Evolutionary conservation across 2,113 vertebrate genomes (phyloP), one percentile per base, ranked within the genome.

Genomic region (Tauraco erythrolophus): DNA sequence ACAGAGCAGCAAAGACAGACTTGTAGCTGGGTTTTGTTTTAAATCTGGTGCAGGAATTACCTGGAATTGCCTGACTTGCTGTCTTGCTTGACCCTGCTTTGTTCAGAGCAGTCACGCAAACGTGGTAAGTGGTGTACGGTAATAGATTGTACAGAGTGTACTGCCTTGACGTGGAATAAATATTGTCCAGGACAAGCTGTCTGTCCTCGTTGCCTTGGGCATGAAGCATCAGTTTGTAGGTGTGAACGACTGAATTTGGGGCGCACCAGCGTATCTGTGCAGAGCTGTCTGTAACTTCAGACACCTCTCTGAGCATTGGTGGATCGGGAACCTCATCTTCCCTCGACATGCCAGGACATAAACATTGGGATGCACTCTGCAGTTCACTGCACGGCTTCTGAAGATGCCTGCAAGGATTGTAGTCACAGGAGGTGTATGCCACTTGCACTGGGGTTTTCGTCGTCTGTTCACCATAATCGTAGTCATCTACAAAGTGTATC

Each of bases 341-440:
- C 2, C 60, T 57, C 0, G 98, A 97, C 24, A 94, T 82, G 28
- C 98, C 98, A 0, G 98, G 98, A 37, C 98, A 99, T 3, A 76
- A 72, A 51, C 98, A 99, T 2, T 11, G 76, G 15, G 75, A 95
- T 24, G 48, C 33, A 4, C 57, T 88, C 91, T 98, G 98, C 58
- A 99, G 97, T 37, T 98, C 98, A 3, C 46, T 89, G 64, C 98
- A 99, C 0, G 98, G 98, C 60, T 64, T 98, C 91, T 99, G 98
- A 18, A 98, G 98, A 65, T 99, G 98, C 71, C 94, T 97, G 68
- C 98, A 99, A 3, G 98, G 98, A 4, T 98, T 94, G 61, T 98
- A 98, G 81, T 98, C 98, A 27, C 98, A 99, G 51, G 76, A 8
- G 1, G 11, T 8, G 5, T 91, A 50, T 3, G 4, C 51, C 1